Evolutionary conservation across 2,113 vertebrate species (phyloP).

Genomic region (Lagopus muta): DNA sequence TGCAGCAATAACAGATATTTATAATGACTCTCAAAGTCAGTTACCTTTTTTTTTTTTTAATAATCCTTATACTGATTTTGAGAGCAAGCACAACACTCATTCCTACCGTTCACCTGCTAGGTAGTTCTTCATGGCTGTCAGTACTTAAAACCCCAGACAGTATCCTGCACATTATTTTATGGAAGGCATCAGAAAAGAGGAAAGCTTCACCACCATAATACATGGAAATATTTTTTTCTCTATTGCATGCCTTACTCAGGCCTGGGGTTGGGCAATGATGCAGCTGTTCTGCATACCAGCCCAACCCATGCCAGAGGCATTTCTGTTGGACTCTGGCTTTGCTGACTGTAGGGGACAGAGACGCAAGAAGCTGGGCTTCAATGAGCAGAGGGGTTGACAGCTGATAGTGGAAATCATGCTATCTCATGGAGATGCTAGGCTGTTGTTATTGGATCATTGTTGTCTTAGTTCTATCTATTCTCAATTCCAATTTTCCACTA

Average conservation of each 20-base stretch:
- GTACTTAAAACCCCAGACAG: background rate
- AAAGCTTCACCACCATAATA: background rate
- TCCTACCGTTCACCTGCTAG: background rate
- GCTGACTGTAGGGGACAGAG: background rate
- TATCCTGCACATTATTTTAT: background rate
- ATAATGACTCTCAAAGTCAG: constrained; percentile 25
- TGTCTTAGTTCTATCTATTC: background rate
- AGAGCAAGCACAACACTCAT: background rate
- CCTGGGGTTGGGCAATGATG: background rate
- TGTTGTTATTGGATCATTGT: rapidly evolving
- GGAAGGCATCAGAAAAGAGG: background rate
- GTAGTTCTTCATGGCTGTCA: background rate
- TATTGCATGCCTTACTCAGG: background rate
- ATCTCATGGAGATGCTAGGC: background rate
- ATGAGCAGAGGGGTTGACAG: background rate
- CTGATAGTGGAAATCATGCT: background rate
- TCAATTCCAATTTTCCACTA: background rate
- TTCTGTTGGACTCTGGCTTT: background rate
- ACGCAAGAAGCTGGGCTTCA: background rate
- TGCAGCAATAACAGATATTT: background rate
- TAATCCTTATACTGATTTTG: background rate
- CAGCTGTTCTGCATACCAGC: constrained; percentile 2
- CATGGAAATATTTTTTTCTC: background rate
- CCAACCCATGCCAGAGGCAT: background rate
- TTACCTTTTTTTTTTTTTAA: background rate